Percentiles rank a stretch among this genome's conserved stretches.
Conservation (phyloP, 2,888 invertebrate genomes). For the Phymatocera aterrima region DNA sequence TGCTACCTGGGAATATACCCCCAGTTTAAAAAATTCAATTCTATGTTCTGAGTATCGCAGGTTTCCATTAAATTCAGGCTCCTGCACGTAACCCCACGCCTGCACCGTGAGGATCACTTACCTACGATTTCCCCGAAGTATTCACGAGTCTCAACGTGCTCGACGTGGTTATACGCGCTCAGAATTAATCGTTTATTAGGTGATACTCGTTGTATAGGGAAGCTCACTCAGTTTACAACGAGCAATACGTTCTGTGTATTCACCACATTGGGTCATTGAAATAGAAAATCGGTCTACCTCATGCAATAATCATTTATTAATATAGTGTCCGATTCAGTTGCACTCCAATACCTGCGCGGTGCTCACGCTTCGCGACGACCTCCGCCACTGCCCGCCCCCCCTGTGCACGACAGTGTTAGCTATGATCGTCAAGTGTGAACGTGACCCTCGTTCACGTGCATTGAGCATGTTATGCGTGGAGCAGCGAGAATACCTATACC, state of each 20-base stretch:
- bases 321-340: not conserved
- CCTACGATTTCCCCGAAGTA: not conserved
- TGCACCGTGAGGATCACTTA: not conserved
- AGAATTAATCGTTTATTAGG: not conserved
- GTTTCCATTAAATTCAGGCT: not conserved
- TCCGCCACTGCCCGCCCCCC: too few relatives aligned
- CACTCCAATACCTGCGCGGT: not conserved
- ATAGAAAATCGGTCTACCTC: not conserved
- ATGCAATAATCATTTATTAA: not conserved
- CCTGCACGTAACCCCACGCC: not conserved
- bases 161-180: not conserved
- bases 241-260: not conserved
- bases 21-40: not conserved
- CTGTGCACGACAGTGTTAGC: not conserved
- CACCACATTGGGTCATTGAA: not conserved
- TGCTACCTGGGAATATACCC: not conserved
- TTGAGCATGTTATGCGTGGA: not conserved
- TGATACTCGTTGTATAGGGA: not conserved
- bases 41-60: not conserved
- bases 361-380: not conserved
- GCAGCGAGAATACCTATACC: not conserved
- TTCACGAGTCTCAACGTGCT: not conserved
- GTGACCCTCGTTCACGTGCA: constrained; percentile 1
- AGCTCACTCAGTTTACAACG: not conserved
- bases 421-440: constrained; percentile 21